Evolutionary conservation across 2,888 invertebrate species (phyloP), one percentile per base, ranked within the genome.

Genomic region (Volucella zonaria): DNA sequence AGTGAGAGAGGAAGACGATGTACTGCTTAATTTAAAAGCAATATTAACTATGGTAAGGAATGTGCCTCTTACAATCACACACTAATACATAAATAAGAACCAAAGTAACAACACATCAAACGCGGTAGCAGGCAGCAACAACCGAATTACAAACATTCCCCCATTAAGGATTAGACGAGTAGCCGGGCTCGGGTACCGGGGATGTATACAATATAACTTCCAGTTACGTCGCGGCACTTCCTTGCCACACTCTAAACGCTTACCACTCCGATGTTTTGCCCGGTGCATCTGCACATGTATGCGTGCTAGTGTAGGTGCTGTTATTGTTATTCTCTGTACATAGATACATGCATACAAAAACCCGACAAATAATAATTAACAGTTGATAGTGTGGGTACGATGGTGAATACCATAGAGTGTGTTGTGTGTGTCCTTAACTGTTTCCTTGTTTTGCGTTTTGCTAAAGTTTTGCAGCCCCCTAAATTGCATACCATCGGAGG

Each of bases 361-460:
- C 18, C 66, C 11, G 40, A 52, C 40, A 54, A 68, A 68, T 56
- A 68, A 47, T 70, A 70, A 58, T 70, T 70, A 58, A 70, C 49
- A 58, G 70, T 70, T 58, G 56, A 38, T 68, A 56, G 67, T 47
- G 54, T 68, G 54, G 45, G 68, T 68, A 40, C 56, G 31, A 6
- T 31, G 31, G 31, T 6, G 6, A 6, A 31, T n/a, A n/a, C n/a
- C n/a, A n/a, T 31, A 31, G 31, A 31, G 6, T 6, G 6, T 31
- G 31, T 31, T 68, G 45, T 54, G 68, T 56, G 42, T n/a, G 10
- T 23, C 31, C 31, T 67, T 45, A 14, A 56, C 38, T 47, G 47
- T 47, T 45, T 58, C 58, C 40, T 70, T 70, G 56, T 70, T 70
- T 70, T 70, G 68, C 68, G 15, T 58, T 66, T 56, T 58, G 58